Percentiles rank a stretch among this genome's conserved stretches.
Conservation (phyloP, 2,113 vertebrate species). For the Tinamus guttatus region DNA sequence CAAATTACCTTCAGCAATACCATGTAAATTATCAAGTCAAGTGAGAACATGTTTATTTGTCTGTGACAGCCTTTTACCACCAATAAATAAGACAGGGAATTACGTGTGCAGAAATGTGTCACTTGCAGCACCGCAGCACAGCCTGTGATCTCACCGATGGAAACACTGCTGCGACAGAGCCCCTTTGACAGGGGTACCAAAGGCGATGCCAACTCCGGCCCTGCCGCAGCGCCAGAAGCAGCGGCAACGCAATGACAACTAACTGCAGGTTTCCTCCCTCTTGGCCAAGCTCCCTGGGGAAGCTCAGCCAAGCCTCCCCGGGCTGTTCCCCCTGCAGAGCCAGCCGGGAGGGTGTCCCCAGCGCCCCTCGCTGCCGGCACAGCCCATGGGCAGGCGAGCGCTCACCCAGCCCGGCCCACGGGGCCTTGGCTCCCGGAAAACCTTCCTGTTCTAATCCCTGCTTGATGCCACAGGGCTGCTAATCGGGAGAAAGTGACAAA, state of each 20-base stretch:
- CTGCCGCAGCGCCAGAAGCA: rapidly evolving
- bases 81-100: constrained; percentile 50
- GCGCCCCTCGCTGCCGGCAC: neutral
- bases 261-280: neutral
- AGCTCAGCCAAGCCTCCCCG: neutral
- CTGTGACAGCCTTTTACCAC: constrained; percentile 52
- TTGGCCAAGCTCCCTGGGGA: neutral
- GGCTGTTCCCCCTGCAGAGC: neutral
- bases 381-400: neutral
- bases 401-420: neutral
- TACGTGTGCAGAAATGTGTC: neutral
- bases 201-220: neutral
- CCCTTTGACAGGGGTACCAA: neutral
- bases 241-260: neutral
- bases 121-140: neutral
- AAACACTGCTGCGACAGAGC: neutral
- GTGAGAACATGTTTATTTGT: constrained; percentile 59
- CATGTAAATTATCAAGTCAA: constrained; percentile 67
- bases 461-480: neutral
- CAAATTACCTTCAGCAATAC: constrained; percentile 69
- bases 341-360: rapidly evolving
- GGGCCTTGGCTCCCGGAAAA: neutral
- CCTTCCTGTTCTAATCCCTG: neutral
- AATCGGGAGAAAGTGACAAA: constrained; percentile 30
- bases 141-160: neutral